Conservation (phyloP, 2,113 vertebrate species). For the Hucho hucho region DNA sequence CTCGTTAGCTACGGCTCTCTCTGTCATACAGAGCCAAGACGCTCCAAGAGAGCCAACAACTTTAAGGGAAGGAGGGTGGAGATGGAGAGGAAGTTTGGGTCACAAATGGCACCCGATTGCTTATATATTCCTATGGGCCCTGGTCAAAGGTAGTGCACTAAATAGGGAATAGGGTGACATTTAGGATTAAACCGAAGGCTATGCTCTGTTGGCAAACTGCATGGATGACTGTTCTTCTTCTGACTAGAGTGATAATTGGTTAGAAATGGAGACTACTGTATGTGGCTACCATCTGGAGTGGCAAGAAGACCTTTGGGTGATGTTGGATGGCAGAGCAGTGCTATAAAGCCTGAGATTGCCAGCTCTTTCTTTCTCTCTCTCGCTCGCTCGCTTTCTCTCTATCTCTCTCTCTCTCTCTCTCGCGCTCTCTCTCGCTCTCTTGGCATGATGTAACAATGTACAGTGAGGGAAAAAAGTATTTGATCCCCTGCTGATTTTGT, state of each 20-base stretch:
- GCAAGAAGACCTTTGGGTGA: not conserved
- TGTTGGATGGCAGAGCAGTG: not conserved
- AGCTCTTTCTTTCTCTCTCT: not conserved
- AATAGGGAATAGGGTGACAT: not conserved
- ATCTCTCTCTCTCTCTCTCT: not conserved
- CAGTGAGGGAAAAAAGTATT: too few relatives aligned
- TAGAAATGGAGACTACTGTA: not conserved
- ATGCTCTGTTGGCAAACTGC: not conserved
- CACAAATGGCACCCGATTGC: too few relatives aligned
- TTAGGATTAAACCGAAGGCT: not conserved
- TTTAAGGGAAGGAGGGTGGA: not conserved
- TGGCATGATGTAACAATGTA: too few relatives aligned
- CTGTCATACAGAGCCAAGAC: slow-evolving; percentile 35
- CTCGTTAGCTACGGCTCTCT: slow-evolving; percentile 57
- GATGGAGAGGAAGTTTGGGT: not conserved
- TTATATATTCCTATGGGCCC: too few relatives aligned
- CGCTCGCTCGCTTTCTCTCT: too few relatives aligned
- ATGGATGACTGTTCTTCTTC: not conserved
- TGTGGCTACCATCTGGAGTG: not conserved
- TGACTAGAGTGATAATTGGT: not conserved
- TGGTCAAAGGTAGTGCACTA: slow-evolving; percentile 25
- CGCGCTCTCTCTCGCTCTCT: too few relatives aligned
- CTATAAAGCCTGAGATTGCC: not conserved
- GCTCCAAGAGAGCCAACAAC: slow-evolving; percentile 57
- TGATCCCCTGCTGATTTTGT: too few relatives aligned